Evolutionary conservation across 1,140 invertebrate species (phyloP).

Genomic region (Phymastichus coffea): DNA sequence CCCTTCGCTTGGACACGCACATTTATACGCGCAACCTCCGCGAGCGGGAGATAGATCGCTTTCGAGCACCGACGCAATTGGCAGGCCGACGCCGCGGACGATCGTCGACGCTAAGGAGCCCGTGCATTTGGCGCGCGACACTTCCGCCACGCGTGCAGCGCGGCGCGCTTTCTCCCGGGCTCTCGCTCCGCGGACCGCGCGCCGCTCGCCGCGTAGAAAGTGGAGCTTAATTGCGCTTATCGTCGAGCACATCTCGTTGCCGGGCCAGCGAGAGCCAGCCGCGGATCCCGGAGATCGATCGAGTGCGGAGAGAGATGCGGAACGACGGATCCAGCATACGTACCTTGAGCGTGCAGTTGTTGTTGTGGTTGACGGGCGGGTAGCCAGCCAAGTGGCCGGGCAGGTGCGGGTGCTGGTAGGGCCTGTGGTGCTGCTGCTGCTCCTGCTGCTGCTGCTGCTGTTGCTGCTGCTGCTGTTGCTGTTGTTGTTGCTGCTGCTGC

Average conservation of each 20-base stretch:
- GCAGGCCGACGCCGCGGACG: not conserved
- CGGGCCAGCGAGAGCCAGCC: not conserved
- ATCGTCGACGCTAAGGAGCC: slow-evolving; percentile 11
- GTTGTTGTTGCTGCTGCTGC: slow-evolving; percentile 41
- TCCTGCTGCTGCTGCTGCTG: slow-evolving; percentile 37
- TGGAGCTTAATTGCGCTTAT: slow-evolving; percentile 38
- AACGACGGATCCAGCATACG: too few relatives aligned
- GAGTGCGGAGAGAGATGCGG: too few relatives aligned
- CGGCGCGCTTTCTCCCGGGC: slow-evolving; percentile 46
- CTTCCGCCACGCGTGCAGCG: slow-evolving; percentile 39
- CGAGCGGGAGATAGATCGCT: too few relatives aligned
- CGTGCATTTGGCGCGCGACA: slow-evolving; percentile 7
- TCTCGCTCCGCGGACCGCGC: slow-evolving; percentile 37
- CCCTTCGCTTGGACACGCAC: too few relatives aligned
- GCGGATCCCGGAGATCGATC: too few relatives aligned
- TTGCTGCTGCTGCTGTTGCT: slow-evolving; percentile 51
- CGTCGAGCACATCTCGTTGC: slow-evolving; percentile 34
- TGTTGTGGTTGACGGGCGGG: slow-evolving; percentile 54
- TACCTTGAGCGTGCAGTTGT: slow-evolving; percentile 56
- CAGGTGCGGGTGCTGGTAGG: slow-evolving; percentile 51
- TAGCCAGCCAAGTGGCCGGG: slow-evolving; percentile 48
- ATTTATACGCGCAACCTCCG: too few relatives aligned
- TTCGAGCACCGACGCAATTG: too few relatives aligned
- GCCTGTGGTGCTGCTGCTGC: slow-evolving; percentile 51
- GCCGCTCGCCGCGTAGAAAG: slow-evolving; percentile 36